Base-by-base conservation (phyloP, 2,888 invertebrate species). In the Phaedon cochleariae region DNA sequence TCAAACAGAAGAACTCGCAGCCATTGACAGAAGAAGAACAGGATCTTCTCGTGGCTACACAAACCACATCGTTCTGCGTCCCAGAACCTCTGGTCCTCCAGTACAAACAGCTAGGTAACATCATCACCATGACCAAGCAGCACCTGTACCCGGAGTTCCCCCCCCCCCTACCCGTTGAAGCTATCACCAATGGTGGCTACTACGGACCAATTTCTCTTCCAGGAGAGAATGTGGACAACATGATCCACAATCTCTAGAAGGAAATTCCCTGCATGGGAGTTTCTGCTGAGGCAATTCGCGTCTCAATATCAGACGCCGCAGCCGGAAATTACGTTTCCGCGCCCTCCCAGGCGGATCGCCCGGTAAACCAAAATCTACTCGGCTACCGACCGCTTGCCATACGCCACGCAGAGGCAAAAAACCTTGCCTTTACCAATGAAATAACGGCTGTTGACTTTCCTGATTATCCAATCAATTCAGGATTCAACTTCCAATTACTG, bases 211-310 rank as follows among this genome's bases (percentile, higher is more conserved):
- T 31, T 5, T 22, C 31, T 2, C 3, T 6, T 31, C 31, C 54
- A 5, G 54, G 4, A 4, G 26, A 22, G 5, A 7, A 31, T 29
- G 31, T 41, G 4, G 57, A 57, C 45, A 20, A 59, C 29, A 17
- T 3, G 5, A 22, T 4, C 3, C 57, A 57, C 20, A 57, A 57
- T 15, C 18, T 57, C 10, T 57, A 57, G 26, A 60, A 67, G 45
- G 61, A 67, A 34, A 60, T 67, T 15, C 64, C 67, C 2, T 67
- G 67, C 34, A 6, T 67, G 10, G 67, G 67, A 31, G 67, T 67
- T 1, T 7, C 49, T 46, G 66, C 66, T 1, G 62, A 66, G 51
- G 67, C 67, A 2, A 61, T 67, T 6, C 41, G 64, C 6, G 41
- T 48, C 26, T 12, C 59, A 7, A 37, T 67, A 10, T 59, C 59